These are phyloP conservation scores for Eucriotettix oculatus DNA, from an alignment of 2,888 invertebrate genomes.

Conservation along the genomic window DNA sequence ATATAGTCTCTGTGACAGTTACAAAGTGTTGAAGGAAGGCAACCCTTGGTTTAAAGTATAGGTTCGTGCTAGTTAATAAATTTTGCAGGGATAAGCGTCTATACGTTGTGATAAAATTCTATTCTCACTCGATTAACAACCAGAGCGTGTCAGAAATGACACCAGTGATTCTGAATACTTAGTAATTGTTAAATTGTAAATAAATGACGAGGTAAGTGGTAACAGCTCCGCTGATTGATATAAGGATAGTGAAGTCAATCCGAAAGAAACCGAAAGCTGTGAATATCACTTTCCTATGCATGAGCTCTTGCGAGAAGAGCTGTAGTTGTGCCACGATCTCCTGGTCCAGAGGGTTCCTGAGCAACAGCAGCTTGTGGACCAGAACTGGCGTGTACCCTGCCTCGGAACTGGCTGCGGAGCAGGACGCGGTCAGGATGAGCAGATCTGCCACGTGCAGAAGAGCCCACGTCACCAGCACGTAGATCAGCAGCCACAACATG, in stretches of 20 bases:
- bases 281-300: neutral
- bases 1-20: no score
- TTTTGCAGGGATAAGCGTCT: no score
- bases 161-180: no score
- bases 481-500: neutral
- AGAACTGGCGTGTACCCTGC: neutral
- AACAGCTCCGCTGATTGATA: neutral
- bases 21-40: no score
- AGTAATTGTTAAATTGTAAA: neutral
- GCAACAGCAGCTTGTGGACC: neutral
- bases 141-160: no score
- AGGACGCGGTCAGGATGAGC: neutral
- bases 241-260: neutral
- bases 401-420: neutral
- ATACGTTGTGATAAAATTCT: no score
- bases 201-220: neutral
- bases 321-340: neutral
- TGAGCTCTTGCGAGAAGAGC: neutral
- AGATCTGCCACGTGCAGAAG: neutral
- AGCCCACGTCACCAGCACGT: neutral
- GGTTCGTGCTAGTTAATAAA: no score
- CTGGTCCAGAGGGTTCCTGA: neutral
- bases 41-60: no score
- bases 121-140: no score
- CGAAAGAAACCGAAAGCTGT: neutral